Evolutionary conservation across 2,888 invertebrate species (phyloP), one percentile per base, ranked within the genome.

Genomic region (Monopis laevigella): DNA sequence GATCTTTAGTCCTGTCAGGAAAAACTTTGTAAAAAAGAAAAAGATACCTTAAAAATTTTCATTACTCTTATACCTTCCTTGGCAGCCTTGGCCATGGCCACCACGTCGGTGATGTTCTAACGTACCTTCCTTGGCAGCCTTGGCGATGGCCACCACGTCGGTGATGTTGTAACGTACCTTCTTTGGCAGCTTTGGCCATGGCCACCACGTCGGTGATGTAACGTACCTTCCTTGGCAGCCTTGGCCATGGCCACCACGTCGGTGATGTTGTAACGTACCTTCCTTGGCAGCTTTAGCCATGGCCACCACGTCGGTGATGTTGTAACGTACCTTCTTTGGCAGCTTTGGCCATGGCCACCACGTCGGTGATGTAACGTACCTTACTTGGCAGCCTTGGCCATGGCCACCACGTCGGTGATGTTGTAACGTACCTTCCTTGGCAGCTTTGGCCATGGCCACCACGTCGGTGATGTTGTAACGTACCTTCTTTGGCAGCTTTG

Each of bases 131-230:
- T 93, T 73, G 0, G 98, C 98, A 2, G 98, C 98, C 52, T 62
- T 73, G 0, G 98, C 98, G 48, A 99, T 95, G 26, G 82, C 78
- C 0, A 92, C 89, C 39, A 99, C 93, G 48, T 96, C 92, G 0
- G 98, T 98, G 17, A 98, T 96, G 63, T 99, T 99, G 0, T n/a
- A n/a, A n/a, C n/a, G n/a, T n/a, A 89, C 93, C 95, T 77, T 91
- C 88, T 54, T 93, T 73, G 0, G 98, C 98, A 2, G 98, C 98
- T 52, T 62, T 73, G 0, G 98, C 98, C 48, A 99, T 95, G 26
- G 82, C 78, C 0, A 92, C 89, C 39, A 99, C 93, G 48, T 96
- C 92, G 0, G 98, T 98, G 17, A 98, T 96, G 63, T 99, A n/a
- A n/a, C n/a, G n/a, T n/a, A 89, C 93, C 95, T 77, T 91, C 88